Conservation (phyloP, 2,113 vertebrate species). For the Amazona vittata region DNA sequence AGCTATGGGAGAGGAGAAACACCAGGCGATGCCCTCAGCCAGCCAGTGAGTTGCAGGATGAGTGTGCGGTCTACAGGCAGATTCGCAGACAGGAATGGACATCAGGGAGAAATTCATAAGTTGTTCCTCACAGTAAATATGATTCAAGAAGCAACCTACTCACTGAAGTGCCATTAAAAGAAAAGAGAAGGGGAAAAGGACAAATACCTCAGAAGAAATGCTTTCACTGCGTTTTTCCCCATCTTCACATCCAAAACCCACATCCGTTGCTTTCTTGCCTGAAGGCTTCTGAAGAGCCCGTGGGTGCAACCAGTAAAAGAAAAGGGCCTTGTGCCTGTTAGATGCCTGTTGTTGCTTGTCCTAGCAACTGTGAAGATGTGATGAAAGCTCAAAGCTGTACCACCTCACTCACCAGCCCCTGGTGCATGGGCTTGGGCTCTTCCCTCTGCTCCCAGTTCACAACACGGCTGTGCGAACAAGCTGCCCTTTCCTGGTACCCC, state of each 20-base stretch:
- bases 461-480: rapidly evolving
- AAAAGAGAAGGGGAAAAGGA: not conserved
- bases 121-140: not conserved
- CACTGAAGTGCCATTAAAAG: not conserved
- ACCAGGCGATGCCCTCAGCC: rapidly evolving
- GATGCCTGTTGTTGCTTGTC: not conserved
- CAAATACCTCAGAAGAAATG: not conserved
- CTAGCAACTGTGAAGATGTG: not conserved
- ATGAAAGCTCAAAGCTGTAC: not conserved
- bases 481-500: not conserved
- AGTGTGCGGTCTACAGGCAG: not conserved
- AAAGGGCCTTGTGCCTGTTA: rapidly evolving
- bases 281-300: not conserved
- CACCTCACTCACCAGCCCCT: not conserved
- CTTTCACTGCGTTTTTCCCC: not conserved
- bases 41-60: not conserved
- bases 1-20: rapidly evolving
- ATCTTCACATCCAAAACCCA: not conserved
- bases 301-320: not conserved
- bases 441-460: not conserved
- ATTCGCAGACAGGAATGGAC: not conserved
- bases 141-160: not conserved
- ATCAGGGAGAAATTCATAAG: not conserved
- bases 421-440: rapidly evolving
- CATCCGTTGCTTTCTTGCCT: not conserved